Evolutionary conservation across 2,113 vertebrate genomes (phyloP).

Genomic region (Oreocharis arfaki): DNA sequence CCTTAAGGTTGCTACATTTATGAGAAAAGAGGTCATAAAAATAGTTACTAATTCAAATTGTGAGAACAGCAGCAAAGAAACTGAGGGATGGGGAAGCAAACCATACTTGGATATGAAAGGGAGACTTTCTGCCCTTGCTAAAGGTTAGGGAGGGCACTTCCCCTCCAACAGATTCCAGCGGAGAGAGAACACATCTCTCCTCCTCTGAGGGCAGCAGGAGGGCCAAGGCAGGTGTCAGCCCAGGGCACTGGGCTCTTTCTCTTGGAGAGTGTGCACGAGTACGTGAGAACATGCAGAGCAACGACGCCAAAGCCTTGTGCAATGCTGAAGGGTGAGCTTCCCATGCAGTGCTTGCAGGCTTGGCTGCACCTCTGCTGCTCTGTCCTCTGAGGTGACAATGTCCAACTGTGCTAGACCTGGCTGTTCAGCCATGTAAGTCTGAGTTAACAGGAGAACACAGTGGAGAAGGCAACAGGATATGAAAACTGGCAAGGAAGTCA

Average conservation of each 20-base stretch:
- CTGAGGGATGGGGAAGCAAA: neutral
- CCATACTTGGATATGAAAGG: neutral
- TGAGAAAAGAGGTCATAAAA: neutral
- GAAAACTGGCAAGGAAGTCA: neutral
- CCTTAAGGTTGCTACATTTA: neutral
- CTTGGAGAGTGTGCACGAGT: neutral
- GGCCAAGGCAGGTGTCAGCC: neutral
- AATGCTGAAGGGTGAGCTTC: rapidly evolving
- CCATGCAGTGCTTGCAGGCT: neutral
- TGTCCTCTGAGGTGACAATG: neutral
- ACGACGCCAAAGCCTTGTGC: neutral
- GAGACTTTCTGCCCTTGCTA: neutral
- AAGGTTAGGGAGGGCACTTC: neutral
- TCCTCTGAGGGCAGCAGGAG: neutral
- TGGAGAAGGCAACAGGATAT: neutral
- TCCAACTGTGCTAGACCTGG: neutral
- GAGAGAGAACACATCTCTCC: neutral
- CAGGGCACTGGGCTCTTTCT: neutral
- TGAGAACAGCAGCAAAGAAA: neutral
- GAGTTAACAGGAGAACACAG: neutral
- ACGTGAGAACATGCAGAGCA: neutral
- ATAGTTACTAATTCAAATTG: neutral
- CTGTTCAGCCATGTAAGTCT: neutral
- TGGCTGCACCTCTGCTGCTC: neutral
- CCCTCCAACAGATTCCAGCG: neutral